Percentiles rank a stretch among this genome's conserved stretches.
phyloP scores from a whole-genome alignment of 2,888 invertebrate species.

The Mythimna impura region DNA sequence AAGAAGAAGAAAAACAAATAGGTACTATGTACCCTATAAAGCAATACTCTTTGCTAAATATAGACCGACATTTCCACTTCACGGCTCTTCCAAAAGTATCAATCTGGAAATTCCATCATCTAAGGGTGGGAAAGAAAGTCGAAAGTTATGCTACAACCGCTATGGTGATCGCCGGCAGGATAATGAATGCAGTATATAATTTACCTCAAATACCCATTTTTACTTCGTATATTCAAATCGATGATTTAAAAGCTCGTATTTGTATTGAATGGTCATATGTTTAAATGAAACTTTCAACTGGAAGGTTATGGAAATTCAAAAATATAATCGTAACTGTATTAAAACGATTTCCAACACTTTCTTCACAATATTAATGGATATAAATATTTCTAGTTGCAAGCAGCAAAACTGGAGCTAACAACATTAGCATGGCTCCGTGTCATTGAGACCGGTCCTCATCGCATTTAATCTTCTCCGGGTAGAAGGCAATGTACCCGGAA shows the following conservation, averaged over 20 bases:
- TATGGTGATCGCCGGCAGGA: neutral
- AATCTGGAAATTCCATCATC: neutral
- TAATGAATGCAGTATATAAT: neutral
- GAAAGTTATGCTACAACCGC: neutral
- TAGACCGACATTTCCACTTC: neutral
- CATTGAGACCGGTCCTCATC: constrained; percentile 68
- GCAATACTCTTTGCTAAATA: neutral
- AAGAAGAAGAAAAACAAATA: no score
- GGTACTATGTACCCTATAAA: neutral
- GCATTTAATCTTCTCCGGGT: constrained; percentile 73
- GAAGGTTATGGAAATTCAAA: neutral
- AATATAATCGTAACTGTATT: neutral
- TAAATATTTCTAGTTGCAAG: constrained; percentile 38
- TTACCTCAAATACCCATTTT: neutral
- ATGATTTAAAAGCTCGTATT: neutral
- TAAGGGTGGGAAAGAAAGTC: neutral
- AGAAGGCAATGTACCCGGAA: constrained; percentile 75
- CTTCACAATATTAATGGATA: constrained; percentile 34
- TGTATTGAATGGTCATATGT: neutral
- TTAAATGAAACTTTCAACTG: neutral
- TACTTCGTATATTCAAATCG: neutral
- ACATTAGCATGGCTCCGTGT: constrained; percentile 60
- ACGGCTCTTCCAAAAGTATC: neutral
- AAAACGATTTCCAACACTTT: constrained; percentile 32
- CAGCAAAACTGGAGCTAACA: constrained; percentile 67